Evolutionary conservation across 1,140 invertebrate genomes (phyloP), one percentile per base, ranked within the genome.

Genomic region (Drosophila orena): DNA sequence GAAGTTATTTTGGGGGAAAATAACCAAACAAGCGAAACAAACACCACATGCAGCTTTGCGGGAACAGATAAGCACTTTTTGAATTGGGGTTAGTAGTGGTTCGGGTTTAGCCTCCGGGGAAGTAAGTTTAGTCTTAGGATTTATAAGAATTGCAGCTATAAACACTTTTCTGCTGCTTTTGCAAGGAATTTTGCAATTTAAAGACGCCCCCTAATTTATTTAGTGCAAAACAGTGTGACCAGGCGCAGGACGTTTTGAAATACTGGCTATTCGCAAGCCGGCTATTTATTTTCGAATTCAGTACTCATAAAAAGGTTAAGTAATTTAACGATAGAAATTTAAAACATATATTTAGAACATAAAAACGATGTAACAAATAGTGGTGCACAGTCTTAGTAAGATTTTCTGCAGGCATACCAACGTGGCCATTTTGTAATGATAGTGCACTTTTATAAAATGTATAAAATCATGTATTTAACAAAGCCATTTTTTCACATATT

Each of bases 21-120:
- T 43, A 43, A 38, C 24, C 17, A 7, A 58, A 40, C 14, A 49
- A 49, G 12, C 47, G n/a, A 27, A n/a, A 20, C 22, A 24, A 56
- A 40, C 24, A 61, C 50, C 59, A 42, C 54, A 59, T 62, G 54
- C 15, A 30, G 37, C 11, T 35, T 40, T 22, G 35, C 35, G n/a
- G 56, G 3, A n/a, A 12, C 8, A 22, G 34, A n/a, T 20, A 34
- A 42, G 14, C 17, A 59, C 7, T 62, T 34, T 20, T 42, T 12
- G 4, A 10, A 17, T 30, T 30, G 27, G 22, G 22, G 20, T 30
- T 42, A 5, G 0, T 20, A 1, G 27, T 17, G 4, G 22, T 10
- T 49, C 3, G 6, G 53, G 11, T 20, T 42, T 30, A 10, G 15
- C 35, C 59, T 60, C 24, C 27, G 35, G 24, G 30, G 27, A 4